phyloP scores from a whole-genome alignment of 2,888 invertebrate genomes.

The Drosophila emarginata region DNA sequence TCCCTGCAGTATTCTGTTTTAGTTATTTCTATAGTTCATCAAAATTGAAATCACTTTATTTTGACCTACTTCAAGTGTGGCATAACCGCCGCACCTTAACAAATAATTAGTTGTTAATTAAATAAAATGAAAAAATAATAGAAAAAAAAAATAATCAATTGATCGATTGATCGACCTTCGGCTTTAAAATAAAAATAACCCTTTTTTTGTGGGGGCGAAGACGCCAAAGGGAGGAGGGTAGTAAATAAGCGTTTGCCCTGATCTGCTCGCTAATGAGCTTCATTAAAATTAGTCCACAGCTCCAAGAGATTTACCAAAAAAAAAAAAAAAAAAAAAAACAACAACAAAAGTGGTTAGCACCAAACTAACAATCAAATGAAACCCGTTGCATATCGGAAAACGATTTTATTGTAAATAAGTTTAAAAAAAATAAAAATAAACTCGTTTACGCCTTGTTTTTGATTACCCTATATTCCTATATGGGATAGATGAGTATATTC shows the following conservation, averaged over 20 bases:
- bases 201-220: not conserved
- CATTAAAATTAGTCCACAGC: conserved; percentile 26
- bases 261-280: conserved; percentile 13
- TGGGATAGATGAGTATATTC: conserved; percentile 22
- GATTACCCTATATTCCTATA: not conserved
- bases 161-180: not conserved
- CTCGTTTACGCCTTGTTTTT: conserved; percentile 66
- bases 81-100: not conserved
- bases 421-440: conserved; percentile 46
- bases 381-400: conserved; percentile 46
- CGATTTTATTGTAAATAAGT: conserved; percentile 63
- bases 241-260: not conserved
- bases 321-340: too few relatives aligned
- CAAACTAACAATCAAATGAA: conserved; percentile 20
- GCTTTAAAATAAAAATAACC: not conserved
- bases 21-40: not conserved
- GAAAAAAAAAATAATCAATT: not conserved
- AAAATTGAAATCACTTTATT: not conserved
- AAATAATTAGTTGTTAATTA: not conserved
- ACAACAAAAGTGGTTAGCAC: conserved; percentile 26
- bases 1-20: not conserved
- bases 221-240: not conserved
- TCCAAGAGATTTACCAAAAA: conserved; percentile 47
- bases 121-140: not conserved
- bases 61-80: not conserved